phyloP scores from a whole-genome alignment of 1,140 invertebrate species.

The Arion vulgaris region DNA sequence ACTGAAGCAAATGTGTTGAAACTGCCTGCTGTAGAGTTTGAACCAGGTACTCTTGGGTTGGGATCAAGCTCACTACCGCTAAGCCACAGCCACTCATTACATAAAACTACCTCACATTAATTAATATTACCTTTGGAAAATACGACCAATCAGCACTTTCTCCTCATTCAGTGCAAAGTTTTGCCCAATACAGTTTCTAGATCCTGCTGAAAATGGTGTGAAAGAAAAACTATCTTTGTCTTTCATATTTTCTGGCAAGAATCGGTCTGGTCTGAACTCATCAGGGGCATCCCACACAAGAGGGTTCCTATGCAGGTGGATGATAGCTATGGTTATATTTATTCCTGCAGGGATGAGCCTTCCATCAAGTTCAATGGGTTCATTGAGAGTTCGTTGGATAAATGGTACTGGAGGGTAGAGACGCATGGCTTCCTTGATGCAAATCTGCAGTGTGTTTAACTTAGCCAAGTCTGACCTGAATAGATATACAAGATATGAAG shows the following conservation, averaged over 20 bases:
- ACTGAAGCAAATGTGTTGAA: too few relatives aligned
- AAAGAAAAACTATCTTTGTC: slow-evolving; percentile 44
- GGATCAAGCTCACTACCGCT: too few relatives aligned
- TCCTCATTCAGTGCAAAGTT: slow-evolving; percentile 61
- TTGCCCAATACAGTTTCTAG: slow-evolving; percentile 51
- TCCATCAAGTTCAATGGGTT: not conserved
- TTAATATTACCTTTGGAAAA: slow-evolving; percentile 47
- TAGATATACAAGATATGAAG: not conserved
- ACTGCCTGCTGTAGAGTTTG: too few relatives aligned
- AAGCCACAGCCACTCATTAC: too few relatives aligned
- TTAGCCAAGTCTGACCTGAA: slow-evolving; percentile 60
- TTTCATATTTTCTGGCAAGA: slow-evolving; percentile 46
- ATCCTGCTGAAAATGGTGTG: slow-evolving; percentile 53
- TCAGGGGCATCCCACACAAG: slow-evolving; percentile 30
- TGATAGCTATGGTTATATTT: not conserved
- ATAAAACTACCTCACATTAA: too few relatives aligned
- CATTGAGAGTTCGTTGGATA: not conserved
- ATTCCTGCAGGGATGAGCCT: not conserved
- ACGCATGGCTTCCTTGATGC: slow-evolving; percentile 70
- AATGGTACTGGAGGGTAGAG: slow-evolving; percentile 74
- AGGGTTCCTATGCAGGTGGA: slow-evolving; percentile 13
- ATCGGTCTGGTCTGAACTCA: slow-evolving; percentile 49
- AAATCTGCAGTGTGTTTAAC: slow-evolving; percentile 67
- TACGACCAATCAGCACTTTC: slow-evolving; percentile 54
- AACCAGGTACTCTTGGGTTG: too few relatives aligned